A percentile compares a stretch with the other conserved stretches of the same genome.
phyloP scores from a whole-genome alignment of 2,113 vertebrate genomes.

The Eidolon helvum region DNA sequence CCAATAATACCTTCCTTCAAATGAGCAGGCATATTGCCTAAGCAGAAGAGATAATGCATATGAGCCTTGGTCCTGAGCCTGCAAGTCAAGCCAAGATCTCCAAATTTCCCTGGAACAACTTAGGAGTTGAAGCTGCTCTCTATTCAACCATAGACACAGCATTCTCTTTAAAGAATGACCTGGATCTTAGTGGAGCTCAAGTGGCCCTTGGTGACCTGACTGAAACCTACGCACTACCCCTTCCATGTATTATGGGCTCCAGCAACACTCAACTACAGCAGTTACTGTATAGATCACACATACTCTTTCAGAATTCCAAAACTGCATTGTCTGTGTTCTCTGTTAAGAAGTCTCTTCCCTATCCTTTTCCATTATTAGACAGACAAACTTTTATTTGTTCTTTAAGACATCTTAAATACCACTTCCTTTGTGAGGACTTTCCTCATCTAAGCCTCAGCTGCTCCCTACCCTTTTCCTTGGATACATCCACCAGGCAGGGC shows the following conservation, averaged over 20 bases:
- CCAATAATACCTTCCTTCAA: background rate
- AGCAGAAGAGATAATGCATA: background rate
- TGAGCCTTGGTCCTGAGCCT: background rate
- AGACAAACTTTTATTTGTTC: background rate
- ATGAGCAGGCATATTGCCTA: background rate
- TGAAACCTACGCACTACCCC: background rate
- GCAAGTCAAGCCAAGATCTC: background rate
- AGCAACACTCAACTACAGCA: background rate
- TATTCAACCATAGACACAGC: background rate
- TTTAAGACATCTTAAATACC: background rate
- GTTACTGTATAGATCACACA: background rate
- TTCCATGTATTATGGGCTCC: too few relatives aligned
- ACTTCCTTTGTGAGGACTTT: background rate
- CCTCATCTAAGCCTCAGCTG: background rate
- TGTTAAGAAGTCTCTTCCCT: background rate
- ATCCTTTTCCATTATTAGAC: background rate
- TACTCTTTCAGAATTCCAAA: background rate
- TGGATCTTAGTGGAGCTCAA: background rate
- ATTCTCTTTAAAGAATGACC: background rate
- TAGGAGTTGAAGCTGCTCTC: background rate
- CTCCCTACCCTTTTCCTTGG: accelerated
- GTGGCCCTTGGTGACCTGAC: background rate
- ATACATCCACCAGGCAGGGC: background rate
- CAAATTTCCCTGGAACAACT: background rate
- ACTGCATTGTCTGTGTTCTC: background rate